phyloP scores from a whole-genome alignment of 2,888 invertebrate species.

The Maniola hyperantus region DNA sequence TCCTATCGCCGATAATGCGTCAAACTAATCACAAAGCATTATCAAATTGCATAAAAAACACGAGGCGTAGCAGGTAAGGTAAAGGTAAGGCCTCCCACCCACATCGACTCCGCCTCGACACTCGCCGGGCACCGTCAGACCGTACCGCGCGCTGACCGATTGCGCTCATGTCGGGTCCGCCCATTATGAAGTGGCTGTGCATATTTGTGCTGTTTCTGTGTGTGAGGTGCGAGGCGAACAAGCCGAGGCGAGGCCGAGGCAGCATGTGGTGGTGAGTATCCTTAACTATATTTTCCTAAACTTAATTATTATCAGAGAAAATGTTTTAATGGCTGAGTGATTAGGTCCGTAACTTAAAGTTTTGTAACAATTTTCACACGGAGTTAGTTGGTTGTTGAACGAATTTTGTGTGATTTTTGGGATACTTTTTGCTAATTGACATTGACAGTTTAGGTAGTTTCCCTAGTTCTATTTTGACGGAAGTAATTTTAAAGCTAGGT shows the following conservation, averaged over 20 bases:
- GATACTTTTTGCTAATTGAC: too few relatives aligned
- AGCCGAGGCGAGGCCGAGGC: slow-evolving; percentile 90
- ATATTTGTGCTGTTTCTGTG: slow-evolving; percentile 80
- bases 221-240: slow-evolving; percentile 80
- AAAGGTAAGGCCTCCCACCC: slow-evolving; percentile 77
- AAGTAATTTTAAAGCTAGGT: too few relatives aligned
- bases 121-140: slow-evolving; percentile 59
- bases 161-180: slow-evolving; percentile 76
- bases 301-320: neutral
- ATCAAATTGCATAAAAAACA: slow-evolving; percentile 60
- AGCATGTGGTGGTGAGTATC: slow-evolving; percentile 94
- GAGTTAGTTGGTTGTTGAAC: too few relatives aligned
- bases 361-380: too few relatives aligned
- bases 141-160: slow-evolving; percentile 65
- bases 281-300: neutral
- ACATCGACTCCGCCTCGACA: slow-evolving; percentile 66
- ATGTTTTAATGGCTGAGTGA: neutral
- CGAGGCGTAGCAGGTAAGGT: slow-evolving; percentile 73
- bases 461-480: too few relatives aligned
- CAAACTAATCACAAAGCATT: slow-evolving; percentile 39
- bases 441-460: too few relatives aligned
- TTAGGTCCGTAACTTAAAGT: neutral
- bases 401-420: too few relatives aligned
- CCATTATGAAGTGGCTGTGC: slow-evolving; percentile 81
- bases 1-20: slow-evolving; percentile 24